phyloP scores from a whole-genome alignment of 1,140 invertebrate species.

The Drosophila kohkoa region DNA sequence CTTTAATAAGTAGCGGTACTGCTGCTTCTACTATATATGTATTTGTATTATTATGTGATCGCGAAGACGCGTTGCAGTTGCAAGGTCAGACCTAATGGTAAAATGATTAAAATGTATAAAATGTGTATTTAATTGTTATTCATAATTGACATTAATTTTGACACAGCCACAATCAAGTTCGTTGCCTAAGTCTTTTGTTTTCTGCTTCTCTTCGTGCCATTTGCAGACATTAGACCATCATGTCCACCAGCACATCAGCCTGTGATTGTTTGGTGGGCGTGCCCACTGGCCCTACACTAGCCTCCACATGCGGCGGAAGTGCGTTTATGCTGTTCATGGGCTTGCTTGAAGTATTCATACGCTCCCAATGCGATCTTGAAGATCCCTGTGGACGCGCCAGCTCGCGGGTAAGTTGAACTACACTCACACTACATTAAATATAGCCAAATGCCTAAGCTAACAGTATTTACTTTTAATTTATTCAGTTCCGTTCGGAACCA shows the following conservation, averaged over 20 bases:
- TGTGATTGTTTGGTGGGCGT: conserved; percentile 91
- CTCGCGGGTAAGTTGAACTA: conserved; percentile 64
- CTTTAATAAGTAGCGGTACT: conserved; percentile 56
- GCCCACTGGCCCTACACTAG: conserved; percentile 90
- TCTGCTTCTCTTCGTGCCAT: conserved; percentile 12
- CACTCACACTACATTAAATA: neutral
- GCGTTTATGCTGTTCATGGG: conserved; percentile 95
- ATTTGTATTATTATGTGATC: too few species aligned
- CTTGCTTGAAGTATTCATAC: conserved; percentile 92
- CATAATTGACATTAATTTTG: conserved; percentile 37
- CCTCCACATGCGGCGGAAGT: conserved; percentile 91
- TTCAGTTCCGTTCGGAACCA: conserved; percentile 86
- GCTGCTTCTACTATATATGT: conserved; percentile 15
- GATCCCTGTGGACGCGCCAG: conserved; percentile 91
- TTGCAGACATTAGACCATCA: conserved; percentile 34
- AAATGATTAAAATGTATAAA: conserved; percentile 30
- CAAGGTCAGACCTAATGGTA: conserved; percentile 55
- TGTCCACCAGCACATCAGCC: conserved; percentile 78
- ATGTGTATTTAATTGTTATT: conserved; percentile 45
- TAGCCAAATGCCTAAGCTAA: neutral
- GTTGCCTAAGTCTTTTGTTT: conserved; percentile 75
- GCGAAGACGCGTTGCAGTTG: conserved; percentile 23
- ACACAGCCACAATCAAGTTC: conserved; percentile 53
- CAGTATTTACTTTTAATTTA: conserved; percentile 31
- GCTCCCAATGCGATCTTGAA: conserved; percentile 93